phyloP scores from a whole-genome alignment of 1,140 invertebrate species.

The Bombus confusus region DNA sequence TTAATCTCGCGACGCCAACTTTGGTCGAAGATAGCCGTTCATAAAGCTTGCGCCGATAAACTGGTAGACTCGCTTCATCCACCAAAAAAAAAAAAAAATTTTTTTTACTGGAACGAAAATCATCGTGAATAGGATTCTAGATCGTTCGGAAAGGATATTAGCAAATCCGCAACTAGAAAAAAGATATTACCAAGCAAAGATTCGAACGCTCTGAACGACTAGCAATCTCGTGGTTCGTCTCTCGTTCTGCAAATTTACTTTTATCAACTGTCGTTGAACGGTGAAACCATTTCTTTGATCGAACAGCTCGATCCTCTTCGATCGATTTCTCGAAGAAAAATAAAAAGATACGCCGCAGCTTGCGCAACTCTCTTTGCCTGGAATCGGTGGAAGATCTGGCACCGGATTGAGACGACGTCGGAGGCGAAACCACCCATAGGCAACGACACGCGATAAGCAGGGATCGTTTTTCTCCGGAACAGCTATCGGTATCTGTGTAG shows the following conservation, averaged over 20 bases:
- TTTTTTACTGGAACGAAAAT: too few species aligned
- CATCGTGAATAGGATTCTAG: too few species aligned
- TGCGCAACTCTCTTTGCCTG: neutral
- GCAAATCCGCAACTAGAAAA: too few species aligned
- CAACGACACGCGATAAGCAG: conserved; percentile 42
- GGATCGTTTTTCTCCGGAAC: conserved; percentile 46
- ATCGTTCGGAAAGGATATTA: too few species aligned
- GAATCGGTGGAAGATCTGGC: conserved; percentile 19
- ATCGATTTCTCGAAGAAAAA: neutral
- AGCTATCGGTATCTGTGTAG: conserved; percentile 49
- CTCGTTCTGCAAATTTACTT: neutral
- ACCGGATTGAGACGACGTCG: conserved; percentile 29
- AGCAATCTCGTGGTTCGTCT: neutral
- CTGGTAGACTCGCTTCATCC: neutral
- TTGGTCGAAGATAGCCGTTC: neutral
- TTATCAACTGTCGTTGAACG: neutral
- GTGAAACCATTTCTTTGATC: too few species aligned
- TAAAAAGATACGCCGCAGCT: neutral
- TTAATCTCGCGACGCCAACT: neutral
- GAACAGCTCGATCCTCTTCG: neutral
- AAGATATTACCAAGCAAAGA: neutral
- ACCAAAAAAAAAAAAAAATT: too few species aligned
- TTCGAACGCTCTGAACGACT: neutral
- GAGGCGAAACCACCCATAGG: neutral
- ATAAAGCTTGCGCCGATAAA: neutral